Evolutionary conservation across 2,888 invertebrate species (phyloP).

Genomic region (Entomobrya proxima): DNA sequence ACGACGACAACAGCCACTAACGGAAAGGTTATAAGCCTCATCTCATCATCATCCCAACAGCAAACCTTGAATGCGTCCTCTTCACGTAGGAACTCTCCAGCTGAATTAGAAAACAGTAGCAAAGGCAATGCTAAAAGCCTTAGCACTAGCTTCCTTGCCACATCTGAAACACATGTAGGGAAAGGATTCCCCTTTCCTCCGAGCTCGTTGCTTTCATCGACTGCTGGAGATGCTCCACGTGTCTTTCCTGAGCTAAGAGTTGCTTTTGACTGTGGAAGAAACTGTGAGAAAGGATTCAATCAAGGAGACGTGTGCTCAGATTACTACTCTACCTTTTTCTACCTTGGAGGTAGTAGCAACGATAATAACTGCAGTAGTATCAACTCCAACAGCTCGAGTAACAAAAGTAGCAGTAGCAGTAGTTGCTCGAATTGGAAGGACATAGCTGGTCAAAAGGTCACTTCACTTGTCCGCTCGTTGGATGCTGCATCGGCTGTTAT

Average conservation of each 20-base stretch:
- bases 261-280: conserved; percentile 72
- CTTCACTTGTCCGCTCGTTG: conserved; percentile 71
- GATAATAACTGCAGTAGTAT: conserved; percentile 23
- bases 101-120: conserved; percentile 33
- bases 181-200: conserved; percentile 52
- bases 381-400: conserved; percentile 14
- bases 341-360: conserved; percentile 43
- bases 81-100: conserved; percentile 3
- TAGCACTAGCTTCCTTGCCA: conserved; percentile 9
- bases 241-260: conserved; percentile 73
- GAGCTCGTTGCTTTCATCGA: conserved; percentile 44
- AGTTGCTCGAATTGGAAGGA: conserved; percentile 72
- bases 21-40: conserved; percentile 26
- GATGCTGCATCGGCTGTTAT: conserved; percentile 73
- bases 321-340: conserved; percentile 58
- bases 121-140: conserved; percentile 16
- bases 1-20: conserved; percentile 34
- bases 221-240: conserved; percentile 62
- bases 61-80: conserved; percentile 24
- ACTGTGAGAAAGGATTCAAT: conserved; percentile 66
- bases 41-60: conserved; percentile 38
- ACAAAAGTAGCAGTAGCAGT: conserved; percentile 32
- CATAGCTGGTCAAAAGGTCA: conserved; percentile 71
- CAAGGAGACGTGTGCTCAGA: conserved; percentile 69
- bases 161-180: conserved; percentile 5